phyloP scores from a whole-genome alignment of 2,113 vertebrate genomes.

The Passerina amoena region DNA sequence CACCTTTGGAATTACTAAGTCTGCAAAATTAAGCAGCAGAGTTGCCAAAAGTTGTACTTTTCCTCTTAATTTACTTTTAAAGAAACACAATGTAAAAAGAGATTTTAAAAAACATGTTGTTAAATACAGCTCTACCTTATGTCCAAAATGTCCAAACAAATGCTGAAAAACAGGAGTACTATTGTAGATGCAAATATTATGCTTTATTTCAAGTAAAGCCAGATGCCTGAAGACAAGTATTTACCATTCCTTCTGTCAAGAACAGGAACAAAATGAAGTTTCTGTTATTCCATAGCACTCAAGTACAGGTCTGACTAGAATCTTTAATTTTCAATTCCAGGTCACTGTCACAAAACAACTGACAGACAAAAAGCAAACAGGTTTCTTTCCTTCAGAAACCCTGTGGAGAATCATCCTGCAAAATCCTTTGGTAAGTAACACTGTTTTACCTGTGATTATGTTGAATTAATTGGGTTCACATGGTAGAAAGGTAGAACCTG shows the following conservation, averaged over 20 bases:
- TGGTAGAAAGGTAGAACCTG: neutral
- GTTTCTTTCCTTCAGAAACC: neutral
- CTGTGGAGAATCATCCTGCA: neutral
- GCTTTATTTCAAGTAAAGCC: conserved; percentile 38
- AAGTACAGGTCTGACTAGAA: neutral
- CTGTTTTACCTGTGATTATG: neutral
- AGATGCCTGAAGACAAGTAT: conserved; percentile 30
- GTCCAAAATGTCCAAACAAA: conserved; percentile 9
- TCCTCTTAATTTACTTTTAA: neutral
- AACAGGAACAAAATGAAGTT: conserved; percentile 1
- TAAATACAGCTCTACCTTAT: neutral
- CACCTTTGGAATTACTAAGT: neutral
- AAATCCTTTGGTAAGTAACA: neutral
- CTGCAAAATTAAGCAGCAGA: neutral
- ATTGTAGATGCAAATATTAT: neutral
- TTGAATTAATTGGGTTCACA: neutral
- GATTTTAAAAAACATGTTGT: neutral
- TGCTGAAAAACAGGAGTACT: neutral
- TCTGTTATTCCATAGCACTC: neutral
- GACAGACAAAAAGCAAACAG: neutral
- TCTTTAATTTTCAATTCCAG: neutral
- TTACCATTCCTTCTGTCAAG: neutral
- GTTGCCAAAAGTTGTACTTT: neutral
- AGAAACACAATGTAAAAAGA: neutral
- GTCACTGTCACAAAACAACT: neutral